Base-by-base conservation (phyloP, 2,113 vertebrate species). In the Peucedramus taeniatus region DNA sequence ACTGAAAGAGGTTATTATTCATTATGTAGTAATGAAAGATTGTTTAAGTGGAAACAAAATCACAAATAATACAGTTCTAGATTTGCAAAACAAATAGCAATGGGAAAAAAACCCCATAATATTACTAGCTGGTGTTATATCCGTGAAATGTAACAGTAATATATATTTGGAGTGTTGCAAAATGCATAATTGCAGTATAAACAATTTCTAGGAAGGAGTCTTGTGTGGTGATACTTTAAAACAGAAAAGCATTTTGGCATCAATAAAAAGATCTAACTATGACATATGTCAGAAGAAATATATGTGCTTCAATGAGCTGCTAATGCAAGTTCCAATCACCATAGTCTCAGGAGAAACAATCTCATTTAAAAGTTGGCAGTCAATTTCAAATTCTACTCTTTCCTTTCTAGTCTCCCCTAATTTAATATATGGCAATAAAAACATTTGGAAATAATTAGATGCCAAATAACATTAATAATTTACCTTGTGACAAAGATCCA, bases 321-420 rank as follows among this genome's bases (percentile, higher is more conserved):
- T 96, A 96, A 93, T 93, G 72, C 88, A 81, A 87, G 69, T 86
- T 93, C 68, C 81, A 94, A 87, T 94, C 94, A 85, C 51, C 26
- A 28, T 1, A 69, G 61, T 92, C 96, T 96, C 93, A 71, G 44
- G 94, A 96, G 96, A 88, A 97, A 96, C 59, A 96, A 95, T 96
- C 75, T 97, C 81, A 95, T 96, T 97, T 96, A 96, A 96, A 97
- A 97, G 22, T 80, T 96, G 96, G 96, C 97, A 97, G 71, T 91
- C 72, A 70, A 39, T 89, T 94, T 90, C 63, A 80, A 82, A 88
- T 53, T 56, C 15, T 72, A 74, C 45, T 89, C 33, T 82, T 57
- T 87, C 54, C 51, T 84, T 96, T 83, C 68, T 76, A 53, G 40
- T 56, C 35, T 93, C 22, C 21, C 28, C 40, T 90, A 92, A 96